Evolutionary conservation across 2,113 vertebrate species (phyloP).

Genomic region (Oceanites oceanicus): DNA sequence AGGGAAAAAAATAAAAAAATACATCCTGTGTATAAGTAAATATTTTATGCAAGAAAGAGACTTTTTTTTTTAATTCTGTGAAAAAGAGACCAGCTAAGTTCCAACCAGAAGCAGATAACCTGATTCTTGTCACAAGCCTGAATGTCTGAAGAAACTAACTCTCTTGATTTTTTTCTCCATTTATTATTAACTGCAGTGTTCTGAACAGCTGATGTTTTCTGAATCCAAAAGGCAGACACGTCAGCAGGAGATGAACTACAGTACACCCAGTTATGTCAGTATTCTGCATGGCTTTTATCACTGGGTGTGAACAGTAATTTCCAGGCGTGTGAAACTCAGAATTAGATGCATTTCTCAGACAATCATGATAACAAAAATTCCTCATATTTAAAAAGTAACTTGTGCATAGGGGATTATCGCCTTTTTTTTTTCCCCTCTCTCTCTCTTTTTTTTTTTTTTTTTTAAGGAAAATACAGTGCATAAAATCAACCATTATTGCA

Average conservation of each 20-base stretch:
- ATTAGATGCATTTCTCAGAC: slow-evolving; percentile 13
- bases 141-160: slow-evolving; percentile 5
- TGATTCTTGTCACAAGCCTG: background rate
- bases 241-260: slow-evolving; percentile 58
- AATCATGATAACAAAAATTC: background rate
- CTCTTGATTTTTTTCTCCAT: background rate
- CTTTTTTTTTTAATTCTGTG: background rate
- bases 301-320: slow-evolving; percentile 60
- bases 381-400: background rate
- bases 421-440: background rate
- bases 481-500: background rate
- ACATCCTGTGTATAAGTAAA: background rate
- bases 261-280: slow-evolving; percentile 72
- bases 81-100: background rate
- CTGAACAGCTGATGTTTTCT: slow-evolving; percentile 26
- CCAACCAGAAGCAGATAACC: background rate
- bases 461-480: background rate
- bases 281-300: slow-evolving; percentile 63
- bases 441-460: accelerated
- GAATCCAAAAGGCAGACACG: slow-evolving; percentile 13
- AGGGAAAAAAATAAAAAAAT: background rate
- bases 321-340: slow-evolving; percentile 46
- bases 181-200: slow-evolving; percentile 26
- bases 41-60: background rate
- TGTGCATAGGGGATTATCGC: background rate